These are phyloP conservation scores for Xanthorhoe spadicearia DNA, from an alignment of 2,888 invertebrate genomes.

Conservation along the genomic window DNA sequence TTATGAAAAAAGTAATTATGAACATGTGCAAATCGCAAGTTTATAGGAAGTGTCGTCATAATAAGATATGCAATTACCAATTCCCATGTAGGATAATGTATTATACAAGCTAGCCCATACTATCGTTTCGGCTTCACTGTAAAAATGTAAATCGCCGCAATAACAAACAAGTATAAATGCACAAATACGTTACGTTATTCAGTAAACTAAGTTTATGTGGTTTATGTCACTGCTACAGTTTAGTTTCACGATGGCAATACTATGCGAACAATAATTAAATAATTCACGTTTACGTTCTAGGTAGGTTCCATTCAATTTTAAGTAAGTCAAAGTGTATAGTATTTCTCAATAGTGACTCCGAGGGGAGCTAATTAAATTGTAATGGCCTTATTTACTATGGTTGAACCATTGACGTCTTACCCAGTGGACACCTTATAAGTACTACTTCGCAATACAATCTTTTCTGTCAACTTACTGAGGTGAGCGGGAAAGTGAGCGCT, in stretches of 20 bases:
- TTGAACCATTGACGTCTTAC: too few species aligned
- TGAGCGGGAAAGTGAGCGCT: too few species aligned
- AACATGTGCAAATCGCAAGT: neutral
- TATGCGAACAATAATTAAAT: constrained; percentile 76
- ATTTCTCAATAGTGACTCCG: constrained; percentile 68
- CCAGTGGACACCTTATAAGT: too few species aligned
- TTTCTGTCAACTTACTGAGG: too few species aligned
- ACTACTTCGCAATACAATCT: too few species aligned
- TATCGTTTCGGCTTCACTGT: constrained; percentile 71
- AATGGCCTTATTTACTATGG: constrained; percentile 76
- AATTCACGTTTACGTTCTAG: constrained; percentile 72
- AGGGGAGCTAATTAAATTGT: constrained; percentile 59
- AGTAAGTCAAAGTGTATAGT: constrained; percentile 82
- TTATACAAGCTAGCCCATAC: constrained; percentile 71
- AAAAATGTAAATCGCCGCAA: constrained; percentile 73
- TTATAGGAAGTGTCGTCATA: constrained; percentile 3
- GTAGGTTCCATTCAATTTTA: constrained; percentile 82
- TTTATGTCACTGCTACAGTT: constrained; percentile 57
- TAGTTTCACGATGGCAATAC: constrained; percentile 64
- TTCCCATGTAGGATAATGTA: constrained; percentile 75
- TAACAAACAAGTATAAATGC: constrained; percentile 73
- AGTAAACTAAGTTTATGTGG: constrained; percentile 60
- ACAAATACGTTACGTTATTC: constrained; percentile 64
- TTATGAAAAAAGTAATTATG: neutral
- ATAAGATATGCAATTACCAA: constrained; percentile 66